phyloP scores from a whole-genome alignment of 2,113 vertebrate species.

The Connochaetes taurinus region DNA sequence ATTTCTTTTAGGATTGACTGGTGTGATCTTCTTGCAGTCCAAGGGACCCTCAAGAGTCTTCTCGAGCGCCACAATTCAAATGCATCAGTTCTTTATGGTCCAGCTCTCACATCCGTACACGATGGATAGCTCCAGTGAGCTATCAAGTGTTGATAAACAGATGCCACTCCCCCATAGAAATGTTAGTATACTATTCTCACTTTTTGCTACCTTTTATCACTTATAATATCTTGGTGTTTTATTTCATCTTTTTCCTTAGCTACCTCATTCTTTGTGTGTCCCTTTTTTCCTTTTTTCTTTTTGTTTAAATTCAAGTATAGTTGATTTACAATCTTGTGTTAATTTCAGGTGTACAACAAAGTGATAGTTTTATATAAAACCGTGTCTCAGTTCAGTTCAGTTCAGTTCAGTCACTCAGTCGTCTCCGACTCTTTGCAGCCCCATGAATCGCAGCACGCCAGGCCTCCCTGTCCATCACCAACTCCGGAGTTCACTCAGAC shows the following conservation, averaged over 20 bases:
- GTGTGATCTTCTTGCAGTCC: background rate
- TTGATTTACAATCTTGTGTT: background rate
- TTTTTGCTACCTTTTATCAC: background rate
- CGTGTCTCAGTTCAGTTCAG: background rate
- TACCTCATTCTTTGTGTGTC: background rate
- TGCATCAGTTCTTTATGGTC: background rate
- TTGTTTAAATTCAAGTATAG: background rate
- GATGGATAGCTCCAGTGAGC: background rate
- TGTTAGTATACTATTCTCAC: background rate
- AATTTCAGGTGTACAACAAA: background rate
- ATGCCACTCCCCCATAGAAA: background rate
- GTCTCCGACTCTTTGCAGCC: too few species aligned
- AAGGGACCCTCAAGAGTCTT: background rate
- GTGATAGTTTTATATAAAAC: background rate
- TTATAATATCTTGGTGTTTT: background rate
- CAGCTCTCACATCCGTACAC: background rate
- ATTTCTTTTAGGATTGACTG: background rate
- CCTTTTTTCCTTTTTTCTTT: background rate
- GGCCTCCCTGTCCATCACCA: too few species aligned
- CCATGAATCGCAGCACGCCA: too few species aligned
- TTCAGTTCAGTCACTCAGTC: too few species aligned
- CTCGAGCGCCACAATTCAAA: background rate
- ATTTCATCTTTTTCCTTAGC: background rate
- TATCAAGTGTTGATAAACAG: background rate
- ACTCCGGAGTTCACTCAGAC: too few species aligned